Conservation (phyloP, 2,888 invertebrate species). For the Acrobasis suavella region DNA sequence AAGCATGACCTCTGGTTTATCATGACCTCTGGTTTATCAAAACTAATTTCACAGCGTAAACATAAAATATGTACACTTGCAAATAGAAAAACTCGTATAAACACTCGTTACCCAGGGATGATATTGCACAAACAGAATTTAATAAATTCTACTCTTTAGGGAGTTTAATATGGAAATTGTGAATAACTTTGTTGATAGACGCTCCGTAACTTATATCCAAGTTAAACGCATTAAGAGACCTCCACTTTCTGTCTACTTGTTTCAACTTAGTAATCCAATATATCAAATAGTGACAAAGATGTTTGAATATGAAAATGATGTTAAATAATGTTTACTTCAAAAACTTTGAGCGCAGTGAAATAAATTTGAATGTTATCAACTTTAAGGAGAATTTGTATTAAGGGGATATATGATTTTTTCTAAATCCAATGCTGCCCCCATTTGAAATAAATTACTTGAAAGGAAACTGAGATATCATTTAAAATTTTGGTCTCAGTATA, state of each 20-base stretch:
- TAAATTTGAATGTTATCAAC: neutral
- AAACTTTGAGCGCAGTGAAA: neutral
- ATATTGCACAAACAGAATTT: constrained; percentile 6
- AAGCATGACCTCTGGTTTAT: too few relatives aligned
- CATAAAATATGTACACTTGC: neutral
- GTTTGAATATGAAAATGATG: neutral
- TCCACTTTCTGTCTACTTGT: neutral
- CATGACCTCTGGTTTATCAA: neutral
- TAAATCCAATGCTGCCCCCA: too few relatives aligned
- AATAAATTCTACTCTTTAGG: neutral
- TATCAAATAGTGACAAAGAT: neutral
- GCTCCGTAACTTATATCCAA: constrained; percentile 6
- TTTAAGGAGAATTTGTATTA: too few relatives aligned
- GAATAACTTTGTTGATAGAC: constrained; percentile 16
- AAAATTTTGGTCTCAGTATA: too few relatives aligned
- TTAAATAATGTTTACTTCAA: neutral
- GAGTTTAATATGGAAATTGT: constrained; percentile 11
- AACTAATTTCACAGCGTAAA: neutral
- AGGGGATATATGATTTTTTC: too few relatives aligned
- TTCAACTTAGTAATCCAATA: neutral
- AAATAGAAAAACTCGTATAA: neutral
- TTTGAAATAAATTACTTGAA: too few relatives aligned
- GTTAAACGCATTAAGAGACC: constrained; percentile 17
- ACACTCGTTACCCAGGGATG: neutral
- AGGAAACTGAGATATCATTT: too few relatives aligned